Evolutionary conservation across 2,113 vertebrate species (phyloP).

Genomic region (Strigops habroptila): DNA sequence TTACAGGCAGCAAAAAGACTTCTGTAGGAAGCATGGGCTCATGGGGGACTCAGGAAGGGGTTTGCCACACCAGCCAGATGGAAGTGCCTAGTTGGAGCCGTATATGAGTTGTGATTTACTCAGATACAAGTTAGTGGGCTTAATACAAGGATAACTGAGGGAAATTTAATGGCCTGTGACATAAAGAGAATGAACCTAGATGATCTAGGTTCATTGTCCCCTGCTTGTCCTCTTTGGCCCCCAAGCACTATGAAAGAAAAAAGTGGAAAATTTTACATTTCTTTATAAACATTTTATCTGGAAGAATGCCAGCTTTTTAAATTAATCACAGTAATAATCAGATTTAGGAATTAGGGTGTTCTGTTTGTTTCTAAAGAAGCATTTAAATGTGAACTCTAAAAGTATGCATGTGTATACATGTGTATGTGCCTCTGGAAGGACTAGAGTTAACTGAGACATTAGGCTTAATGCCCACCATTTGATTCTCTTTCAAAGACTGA

Average conservation of each 20-base stretch:
- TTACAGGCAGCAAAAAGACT: background rate
- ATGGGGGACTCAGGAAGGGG: background rate
- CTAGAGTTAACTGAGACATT: background rate
- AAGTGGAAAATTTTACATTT: conserved; percentile 4
- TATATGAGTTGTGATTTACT: background rate
- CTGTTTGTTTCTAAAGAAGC: background rate
- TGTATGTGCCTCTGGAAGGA: background rate
- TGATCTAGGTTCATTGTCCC: too few relatives aligned
- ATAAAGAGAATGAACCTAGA: background rate
- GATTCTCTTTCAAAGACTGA: background rate
- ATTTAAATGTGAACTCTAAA: background rate
- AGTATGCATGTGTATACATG: background rate
- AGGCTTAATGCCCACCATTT: background rate
- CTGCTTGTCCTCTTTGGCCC: background rate
- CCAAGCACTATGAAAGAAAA: background rate
- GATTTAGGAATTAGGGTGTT: background rate
- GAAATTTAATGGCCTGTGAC: conserved; percentile 24
- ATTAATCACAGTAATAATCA: background rate
- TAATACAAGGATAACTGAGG: background rate
- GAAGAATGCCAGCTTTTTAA: background rate
- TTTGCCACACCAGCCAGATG: background rate
- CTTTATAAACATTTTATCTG: background rate
- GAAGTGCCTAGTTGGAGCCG: background rate
- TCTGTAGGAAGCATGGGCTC: background rate
- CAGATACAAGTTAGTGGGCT: background rate